These are phyloP conservation scores for Stegana nigrithorax DNA, from an alignment of 2,888 invertebrate species.

Conservation along the genomic window DNA sequence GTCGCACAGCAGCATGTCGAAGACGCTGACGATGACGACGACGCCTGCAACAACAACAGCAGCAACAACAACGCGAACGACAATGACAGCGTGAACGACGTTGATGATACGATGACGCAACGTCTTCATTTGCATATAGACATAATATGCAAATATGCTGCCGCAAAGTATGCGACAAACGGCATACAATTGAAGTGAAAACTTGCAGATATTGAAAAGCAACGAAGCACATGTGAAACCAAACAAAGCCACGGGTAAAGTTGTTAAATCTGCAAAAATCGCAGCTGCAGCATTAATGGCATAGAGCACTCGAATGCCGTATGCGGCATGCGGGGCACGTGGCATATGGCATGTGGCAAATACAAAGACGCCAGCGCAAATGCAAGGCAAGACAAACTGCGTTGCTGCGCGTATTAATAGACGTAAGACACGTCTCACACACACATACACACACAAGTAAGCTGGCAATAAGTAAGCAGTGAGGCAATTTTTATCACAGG, in stretches of 20 bases:
- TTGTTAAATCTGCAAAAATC: no score
- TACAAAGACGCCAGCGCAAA: not conserved
- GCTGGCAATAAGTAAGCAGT: not conserved
- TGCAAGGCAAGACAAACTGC: not conserved
- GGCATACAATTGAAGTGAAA: not conserved
- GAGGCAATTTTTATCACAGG: not conserved
- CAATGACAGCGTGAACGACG: no score
- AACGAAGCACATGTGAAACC: no score
- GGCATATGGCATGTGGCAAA: not conserved
- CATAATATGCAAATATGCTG: slow-evolving; percentile 53
- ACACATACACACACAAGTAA: no score
- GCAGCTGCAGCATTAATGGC: no score
- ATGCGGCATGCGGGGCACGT: not conserved
- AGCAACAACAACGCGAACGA: not conserved
- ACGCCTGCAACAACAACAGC: not conserved
- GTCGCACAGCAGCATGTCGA: slow-evolving; percentile 10
- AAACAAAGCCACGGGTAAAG: no score
- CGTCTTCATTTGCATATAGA: slow-evolving; percentile 55
- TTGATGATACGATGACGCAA: no score
- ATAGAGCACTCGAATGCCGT: no score
- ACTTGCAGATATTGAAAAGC: no score
- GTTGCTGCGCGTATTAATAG: slow-evolving; percentile 7
- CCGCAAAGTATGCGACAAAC: slow-evolving; percentile 37
- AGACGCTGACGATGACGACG: slow-evolving; percentile 15
- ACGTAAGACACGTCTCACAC: no score